Percentiles rank a stretch among this genome's conserved stretches.
phyloP scores from a whole-genome alignment of 2,797 vertebrate genomes.

The Cheracebus regulus region DNA sequence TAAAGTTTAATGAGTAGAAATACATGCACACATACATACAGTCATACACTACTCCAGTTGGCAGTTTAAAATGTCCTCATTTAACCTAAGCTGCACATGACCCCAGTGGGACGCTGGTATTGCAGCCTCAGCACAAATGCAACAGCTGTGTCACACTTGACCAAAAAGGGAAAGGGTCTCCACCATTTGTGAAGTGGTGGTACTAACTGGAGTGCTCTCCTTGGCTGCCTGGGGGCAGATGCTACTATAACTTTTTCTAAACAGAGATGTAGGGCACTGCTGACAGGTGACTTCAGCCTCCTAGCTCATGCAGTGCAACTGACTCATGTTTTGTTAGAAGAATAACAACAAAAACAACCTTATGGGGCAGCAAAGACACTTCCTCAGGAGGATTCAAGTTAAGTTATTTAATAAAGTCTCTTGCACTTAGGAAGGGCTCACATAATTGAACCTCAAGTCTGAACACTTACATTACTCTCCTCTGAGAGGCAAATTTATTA shows the following conservation, averaged over 20 bases:
- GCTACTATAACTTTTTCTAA: neutral
- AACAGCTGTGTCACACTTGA: neutral
- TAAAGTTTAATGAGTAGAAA: neutral
- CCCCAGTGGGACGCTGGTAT: neutral
- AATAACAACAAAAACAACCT: neutral
- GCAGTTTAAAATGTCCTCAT: neutral
- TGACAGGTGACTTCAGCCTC: neutral
- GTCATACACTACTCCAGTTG: neutral
- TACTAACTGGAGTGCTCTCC: neutral
- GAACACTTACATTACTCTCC: neutral
- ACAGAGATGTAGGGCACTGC: neutral
- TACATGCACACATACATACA: neutral
- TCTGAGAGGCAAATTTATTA: neutral
- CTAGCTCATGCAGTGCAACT: neutral
- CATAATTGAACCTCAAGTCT: neutral
- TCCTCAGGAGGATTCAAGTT: neutral
- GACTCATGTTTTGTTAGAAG: accelerated
- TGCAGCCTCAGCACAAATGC: neutral
- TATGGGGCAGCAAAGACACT: neutral
- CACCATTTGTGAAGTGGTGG: accelerated
- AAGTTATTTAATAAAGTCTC: neutral
- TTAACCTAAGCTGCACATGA: neutral
- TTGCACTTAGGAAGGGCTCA: neutral
- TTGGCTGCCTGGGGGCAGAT: neutral
- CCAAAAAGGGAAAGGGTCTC: accelerated